Percentiles rank a stretch among this genome's conserved stretches.
Conservation (phyloP, 1,140 invertebrate species). For the Anastrepha ludens region DNA sequence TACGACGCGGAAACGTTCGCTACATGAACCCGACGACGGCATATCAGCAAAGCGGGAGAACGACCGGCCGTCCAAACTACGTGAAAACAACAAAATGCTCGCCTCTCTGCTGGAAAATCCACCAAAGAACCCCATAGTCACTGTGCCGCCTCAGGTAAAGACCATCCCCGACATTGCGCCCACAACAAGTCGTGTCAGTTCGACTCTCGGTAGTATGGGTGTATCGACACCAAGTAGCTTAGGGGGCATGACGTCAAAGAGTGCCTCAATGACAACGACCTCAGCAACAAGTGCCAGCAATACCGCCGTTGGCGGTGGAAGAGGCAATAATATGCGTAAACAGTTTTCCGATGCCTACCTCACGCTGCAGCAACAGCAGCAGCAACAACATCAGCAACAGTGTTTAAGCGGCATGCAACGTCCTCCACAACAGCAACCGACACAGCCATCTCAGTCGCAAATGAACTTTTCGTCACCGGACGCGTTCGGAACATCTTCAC, state of each 20-base stretch:
- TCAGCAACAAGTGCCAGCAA: slow-evolving; percentile 67
- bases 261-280: slow-evolving; percentile 57
- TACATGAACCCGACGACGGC: slow-evolving; percentile 80
- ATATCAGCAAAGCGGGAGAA: slow-evolving; percentile 76
- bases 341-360: slow-evolving; percentile 77
- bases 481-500: slow-evolving; percentile 54
- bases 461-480: slow-evolving; percentile 56
- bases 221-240: slow-evolving; percentile 56
- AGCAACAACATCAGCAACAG: slow-evolving; percentile 63
- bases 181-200: slow-evolving; percentile 64
- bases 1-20: slow-evolving; percentile 80
- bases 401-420: slow-evolving; percentile 56
- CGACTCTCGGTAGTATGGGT: slow-evolving; percentile 64
- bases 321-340: slow-evolving; percentile 69
- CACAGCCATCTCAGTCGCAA: slow-evolving; percentile 53
- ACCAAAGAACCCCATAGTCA: slow-evolving; percentile 80
- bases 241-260: slow-evolving; percentile 52
- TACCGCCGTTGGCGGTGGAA: slow-evolving; percentile 56
- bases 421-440: slow-evolving; percentile 50
- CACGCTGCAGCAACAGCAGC: slow-evolving; percentile 65
- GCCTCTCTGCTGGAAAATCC: slow-evolving; percentile 87
- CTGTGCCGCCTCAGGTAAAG: slow-evolving; percentile 78
- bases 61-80: slow-evolving; percentile 80
- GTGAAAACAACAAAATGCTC: slow-evolving; percentile 90
- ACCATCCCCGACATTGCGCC: slow-evolving; percentile 78